A percentile compares a stretch with the other conserved stretches of the same genome.
phyloP scores from a whole-genome alignment of 1,140 invertebrate genomes.

The Aphidius ervi region DNA sequence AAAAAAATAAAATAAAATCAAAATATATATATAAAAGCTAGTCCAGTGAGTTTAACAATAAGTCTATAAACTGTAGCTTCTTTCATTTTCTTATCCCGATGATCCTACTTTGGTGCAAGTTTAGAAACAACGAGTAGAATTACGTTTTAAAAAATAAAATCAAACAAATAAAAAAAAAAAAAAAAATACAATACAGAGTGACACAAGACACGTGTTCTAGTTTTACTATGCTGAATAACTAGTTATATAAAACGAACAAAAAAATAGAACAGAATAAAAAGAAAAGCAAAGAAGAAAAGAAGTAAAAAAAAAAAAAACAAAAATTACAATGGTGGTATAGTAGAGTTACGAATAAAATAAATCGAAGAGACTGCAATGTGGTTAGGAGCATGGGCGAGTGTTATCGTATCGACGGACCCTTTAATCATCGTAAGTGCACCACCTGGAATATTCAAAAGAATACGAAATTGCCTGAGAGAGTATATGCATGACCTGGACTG shows the following conservation, averaged over 20 bases:
- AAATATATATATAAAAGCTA: neutral
- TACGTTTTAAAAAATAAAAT: neutral
- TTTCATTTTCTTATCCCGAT: slow-evolving; percentile 3
- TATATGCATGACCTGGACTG: no score
- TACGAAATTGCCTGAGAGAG: no score
- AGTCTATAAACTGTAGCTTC: neutral
- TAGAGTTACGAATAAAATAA: no score
- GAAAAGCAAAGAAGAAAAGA: no score
- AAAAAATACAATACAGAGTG: no score
- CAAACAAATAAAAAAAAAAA: no score
- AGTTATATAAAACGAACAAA: no score
- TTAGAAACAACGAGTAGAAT: neutral
- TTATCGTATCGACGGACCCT: slow-evolving; percentile 10
- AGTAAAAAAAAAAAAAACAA: no score
- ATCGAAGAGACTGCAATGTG: neutral
- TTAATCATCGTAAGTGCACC: slow-evolving; percentile 20
- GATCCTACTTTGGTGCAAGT: slow-evolving; percentile 2
- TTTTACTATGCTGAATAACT: no score
- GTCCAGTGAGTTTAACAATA: neutral
- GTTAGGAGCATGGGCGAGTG: neutral
- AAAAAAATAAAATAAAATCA: neutral
- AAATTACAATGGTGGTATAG: no score
- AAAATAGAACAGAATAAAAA: no score
- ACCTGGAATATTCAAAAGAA: neutral
- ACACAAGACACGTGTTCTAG: no score